Base-by-base conservation (phyloP, 1,140 invertebrate species). In the Muscidifurax raptorellus region DNA sequence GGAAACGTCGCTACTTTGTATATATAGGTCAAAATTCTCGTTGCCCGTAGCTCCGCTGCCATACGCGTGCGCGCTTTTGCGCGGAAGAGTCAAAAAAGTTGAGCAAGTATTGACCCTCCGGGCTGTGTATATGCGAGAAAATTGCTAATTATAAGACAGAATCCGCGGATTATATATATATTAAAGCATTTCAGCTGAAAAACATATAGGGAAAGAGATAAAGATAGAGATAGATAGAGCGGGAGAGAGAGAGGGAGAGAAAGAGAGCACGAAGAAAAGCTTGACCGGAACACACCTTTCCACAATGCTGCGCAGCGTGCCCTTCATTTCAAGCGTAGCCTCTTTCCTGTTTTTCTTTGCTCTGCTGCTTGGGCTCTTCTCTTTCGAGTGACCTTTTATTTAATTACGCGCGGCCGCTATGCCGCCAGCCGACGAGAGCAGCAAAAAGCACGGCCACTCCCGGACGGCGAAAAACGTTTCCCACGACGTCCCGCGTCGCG, bases 271-370 rank as follows among this genome's bases (percentile, higher is more conserved):
- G 22, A 72, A 47, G 40, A 40, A n/a, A 47, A 47, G 74, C 74
- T 47, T 44, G 40, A 40, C 74, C 40, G 74, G 71, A 30, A n/a
- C 71, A 72, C 71, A 72, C 30, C 5, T 72, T 72, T 72, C 30
- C 30, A 22, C 15, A 72, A 36, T 32, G 71, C 28, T 72, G 28
- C 71, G 18, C 52, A 59, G 52, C 18, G 0, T 7, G 52, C 15
- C 5, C 52, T 22, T 59, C 22, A n/a, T 22, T 18, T 59, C 52
- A 0, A 9, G 52, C 52, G 52, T 22, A 15, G 52, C 22, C 27
- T 69, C 66, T 69, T 66, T 69, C 10, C 66, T 69, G 10, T 75
- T 75, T 75, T 44, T 75, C 1, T 47, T 44, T 44, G 27, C 28
- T 77, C 74, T 36, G 15, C 36, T n/a, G n/a, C n/a, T 76, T n/a